These are phyloP conservation scores for Listronotus bonariensis DNA, from an alignment of 1,140 invertebrate genomes.

Conservation along the genomic window DNA sequence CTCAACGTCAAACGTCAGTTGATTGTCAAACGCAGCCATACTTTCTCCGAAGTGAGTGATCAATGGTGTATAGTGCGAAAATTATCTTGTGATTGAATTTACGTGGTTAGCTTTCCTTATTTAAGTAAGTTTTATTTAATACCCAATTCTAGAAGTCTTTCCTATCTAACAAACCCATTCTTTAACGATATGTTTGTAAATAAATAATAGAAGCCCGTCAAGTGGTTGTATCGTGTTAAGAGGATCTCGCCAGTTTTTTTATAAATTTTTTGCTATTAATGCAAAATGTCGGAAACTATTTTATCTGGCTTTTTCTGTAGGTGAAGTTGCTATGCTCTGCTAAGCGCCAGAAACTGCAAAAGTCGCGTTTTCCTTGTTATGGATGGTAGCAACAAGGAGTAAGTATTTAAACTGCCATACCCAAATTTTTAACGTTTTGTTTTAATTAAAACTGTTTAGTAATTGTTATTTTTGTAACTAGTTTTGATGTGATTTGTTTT, in stretches of 20 bases:
- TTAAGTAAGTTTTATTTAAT: slow-evolving; percentile 18
- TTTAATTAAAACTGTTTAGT: slow-evolving; percentile 7
- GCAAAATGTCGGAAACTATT: slow-evolving; percentile 9
- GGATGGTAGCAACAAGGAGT: slow-evolving; percentile 33
- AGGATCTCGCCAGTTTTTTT: slow-evolving; percentile 4
- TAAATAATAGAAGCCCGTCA: slow-evolving; percentile 13
- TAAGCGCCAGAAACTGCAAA: slow-evolving; percentile 6
- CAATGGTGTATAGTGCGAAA: slow-evolving; percentile 20
- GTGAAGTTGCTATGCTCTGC: slow-evolving; percentile 26
- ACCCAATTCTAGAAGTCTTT: neutral
- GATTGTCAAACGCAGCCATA: slow-evolving; percentile 28
- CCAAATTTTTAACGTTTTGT: slow-evolving; percentile 2
- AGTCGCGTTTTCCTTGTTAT: slow-evolving; percentile 27
- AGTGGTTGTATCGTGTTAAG: slow-evolving; percentile 13
- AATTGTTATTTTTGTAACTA: slow-evolving; percentile 19
- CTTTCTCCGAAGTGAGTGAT: slow-evolving; percentile 21
- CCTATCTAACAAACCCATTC: too few species aligned
- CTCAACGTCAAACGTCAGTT: slow-evolving; percentile 19
- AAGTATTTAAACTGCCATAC: slow-evolving; percentile 20
- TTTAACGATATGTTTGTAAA: neutral
- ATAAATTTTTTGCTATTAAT: slow-evolving; percentile 10
- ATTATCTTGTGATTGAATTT: slow-evolving; percentile 5
- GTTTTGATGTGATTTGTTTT: slow-evolving; percentile 1
- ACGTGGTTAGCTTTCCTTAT: neutral
- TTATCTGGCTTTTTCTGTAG: slow-evolving; percentile 23